Evolutionary conservation across 2,888 invertebrate genomes (phyloP).

Genomic region (Himalopsyche tibetana): DNA sequence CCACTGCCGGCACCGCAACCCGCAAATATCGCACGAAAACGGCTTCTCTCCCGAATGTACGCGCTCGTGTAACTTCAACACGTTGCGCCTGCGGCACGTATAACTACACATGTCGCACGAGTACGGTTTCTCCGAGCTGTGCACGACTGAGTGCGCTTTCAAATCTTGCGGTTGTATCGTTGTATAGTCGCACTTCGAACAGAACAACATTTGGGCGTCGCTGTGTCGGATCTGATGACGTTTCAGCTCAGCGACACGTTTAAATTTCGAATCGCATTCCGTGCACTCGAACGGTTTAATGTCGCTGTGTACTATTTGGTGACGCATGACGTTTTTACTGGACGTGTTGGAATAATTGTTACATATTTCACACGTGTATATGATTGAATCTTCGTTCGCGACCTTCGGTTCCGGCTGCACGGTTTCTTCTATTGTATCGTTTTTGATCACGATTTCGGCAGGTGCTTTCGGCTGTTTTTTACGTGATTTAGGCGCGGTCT

Average conservation of each 20-base stretch:
- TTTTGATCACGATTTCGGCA: too few relatives aligned
- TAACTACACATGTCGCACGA: not conserved
- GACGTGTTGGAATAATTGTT: not conserved
- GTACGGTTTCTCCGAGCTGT: not conserved
- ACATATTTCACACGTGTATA: not conserved
- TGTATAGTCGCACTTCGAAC: not conserved
- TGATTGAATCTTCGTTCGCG: too few relatives aligned
- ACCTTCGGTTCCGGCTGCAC: too few relatives aligned
- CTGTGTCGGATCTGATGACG: not conserved
- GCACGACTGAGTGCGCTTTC: not conserved
- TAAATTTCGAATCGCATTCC: not conserved
- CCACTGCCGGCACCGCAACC: not conserved
- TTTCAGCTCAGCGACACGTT: not conserved
- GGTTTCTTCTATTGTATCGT: too few relatives aligned
- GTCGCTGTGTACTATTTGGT: not conserved
- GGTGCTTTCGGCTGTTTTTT: too few relatives aligned
- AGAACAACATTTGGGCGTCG: not conserved
- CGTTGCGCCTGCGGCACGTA: not conserved
- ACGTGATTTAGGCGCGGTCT: too few relatives aligned
- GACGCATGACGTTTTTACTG: not conserved
- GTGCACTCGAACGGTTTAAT: constrained; percentile 21
- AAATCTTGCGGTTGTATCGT: not conserved
- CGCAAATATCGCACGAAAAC: not conserved
- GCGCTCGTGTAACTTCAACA: not conserved
- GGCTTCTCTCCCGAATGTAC: constrained; percentile 37